A percentile compares a stretch with the other conserved stretches of the same genome.
Evolutionary conservation across 2,797 vertebrate genomes (phyloP).

Genomic region (Gephyroberyx darwinii): DNA sequence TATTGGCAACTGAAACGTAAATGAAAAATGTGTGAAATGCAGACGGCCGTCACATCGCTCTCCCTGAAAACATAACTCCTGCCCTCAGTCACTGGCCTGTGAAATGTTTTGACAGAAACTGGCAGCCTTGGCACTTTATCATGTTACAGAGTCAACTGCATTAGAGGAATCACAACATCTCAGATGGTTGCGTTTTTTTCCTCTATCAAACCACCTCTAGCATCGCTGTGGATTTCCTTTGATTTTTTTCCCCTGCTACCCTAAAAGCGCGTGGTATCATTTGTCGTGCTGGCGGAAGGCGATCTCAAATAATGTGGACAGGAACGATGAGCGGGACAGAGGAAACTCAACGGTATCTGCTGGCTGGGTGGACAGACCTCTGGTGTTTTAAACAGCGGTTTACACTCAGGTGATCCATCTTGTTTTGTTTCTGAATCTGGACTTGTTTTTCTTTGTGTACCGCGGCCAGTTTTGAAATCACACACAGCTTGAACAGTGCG

Average conservation of each 20-base stretch:
- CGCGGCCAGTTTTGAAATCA: conserved; percentile 49
- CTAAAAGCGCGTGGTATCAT: conserved; percentile 55
- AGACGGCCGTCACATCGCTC: conserved; percentile 60
- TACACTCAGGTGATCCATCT: conserved; percentile 30
- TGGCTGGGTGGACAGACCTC: conserved; percentile 3
- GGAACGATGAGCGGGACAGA: conserved; percentile 28
- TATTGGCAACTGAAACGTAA: conserved; percentile 59
- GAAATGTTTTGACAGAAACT: conserved; percentile 71
- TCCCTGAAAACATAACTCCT: conserved; percentile 63
- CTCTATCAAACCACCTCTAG: conserved; percentile 56
- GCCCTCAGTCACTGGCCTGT: conserved; percentile 43
- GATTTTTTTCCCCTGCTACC: conserved; percentile 25
- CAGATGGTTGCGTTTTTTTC: conserved; percentile 34
- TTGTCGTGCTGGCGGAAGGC: conserved; percentile 4
- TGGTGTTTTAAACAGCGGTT: conserved; percentile 15
- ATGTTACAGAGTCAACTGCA: conserved; percentile 68
- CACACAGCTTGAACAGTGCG: conserved; percentile 41
- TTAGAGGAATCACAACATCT: conserved; percentile 57
- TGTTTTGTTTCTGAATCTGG: conserved; percentile 26
- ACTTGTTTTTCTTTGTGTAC: conserved; percentile 49
- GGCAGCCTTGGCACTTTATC: conserved; percentile 64
- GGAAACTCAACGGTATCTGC: conserved; percentile 39
- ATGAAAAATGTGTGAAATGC: conserved; percentile 74
- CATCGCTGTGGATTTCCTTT: conserved; percentile 43
- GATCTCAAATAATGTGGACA: conserved; percentile 27